These are phyloP conservation scores for Ptychoptera albimana DNA, from an alignment of 2,888 invertebrate genomes.

Conservation along the genomic window DNA sequence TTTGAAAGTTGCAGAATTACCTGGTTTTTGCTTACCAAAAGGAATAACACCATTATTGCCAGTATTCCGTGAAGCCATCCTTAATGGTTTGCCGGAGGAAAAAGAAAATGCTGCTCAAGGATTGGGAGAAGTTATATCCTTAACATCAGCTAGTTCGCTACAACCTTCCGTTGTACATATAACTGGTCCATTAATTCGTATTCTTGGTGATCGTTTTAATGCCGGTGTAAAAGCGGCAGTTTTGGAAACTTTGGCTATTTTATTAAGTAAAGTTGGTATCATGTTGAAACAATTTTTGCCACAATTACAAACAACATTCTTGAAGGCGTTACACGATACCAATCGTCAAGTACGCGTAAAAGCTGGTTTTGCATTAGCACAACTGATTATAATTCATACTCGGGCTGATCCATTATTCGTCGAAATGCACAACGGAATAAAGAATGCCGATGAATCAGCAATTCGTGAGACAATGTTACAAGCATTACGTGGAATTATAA, in stretches of 20 bases:
- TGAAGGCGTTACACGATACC: slow-evolving; percentile 85
- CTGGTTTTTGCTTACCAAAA: slow-evolving; percentile 89
- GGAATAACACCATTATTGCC: slow-evolving; percentile 88
- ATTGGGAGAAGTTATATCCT: slow-evolving; percentile 44
- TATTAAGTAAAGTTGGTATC: slow-evolving; percentile 86
- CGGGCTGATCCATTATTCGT: slow-evolving; percentile 89
- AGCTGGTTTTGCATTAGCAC: slow-evolving; percentile 75
- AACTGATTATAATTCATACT: slow-evolving; percentile 81
- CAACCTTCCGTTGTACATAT: slow-evolving; percentile 94
- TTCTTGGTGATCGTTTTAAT: slow-evolving; percentile 89
- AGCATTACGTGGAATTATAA: slow-evolving; percentile 71
- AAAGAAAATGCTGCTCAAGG: slow-evolving; percentile 93
- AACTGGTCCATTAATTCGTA: slow-evolving; percentile 94
- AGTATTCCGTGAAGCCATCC: slow-evolving; percentile 88
- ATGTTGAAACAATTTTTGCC: slow-evolving; percentile 96
- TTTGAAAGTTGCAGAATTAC: slow-evolving; percentile 58
- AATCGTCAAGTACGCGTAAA: slow-evolving; percentile 76
- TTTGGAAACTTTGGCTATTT: slow-evolving; percentile 77
- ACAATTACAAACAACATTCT: slow-evolving; percentile 94
- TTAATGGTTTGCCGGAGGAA: slow-evolving; percentile 88
- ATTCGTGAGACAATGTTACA: slow-evolving; percentile 86
- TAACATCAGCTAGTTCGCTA: slow-evolving; percentile 69
- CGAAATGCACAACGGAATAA: slow-evolving; percentile 77
- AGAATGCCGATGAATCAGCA: slow-evolving; percentile 66
- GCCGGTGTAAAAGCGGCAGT: slow-evolving; percentile 92